phyloP scores from a whole-genome alignment of 92 coral and sea anemone genomes.

The Phymanthus crucifer region DNA sequence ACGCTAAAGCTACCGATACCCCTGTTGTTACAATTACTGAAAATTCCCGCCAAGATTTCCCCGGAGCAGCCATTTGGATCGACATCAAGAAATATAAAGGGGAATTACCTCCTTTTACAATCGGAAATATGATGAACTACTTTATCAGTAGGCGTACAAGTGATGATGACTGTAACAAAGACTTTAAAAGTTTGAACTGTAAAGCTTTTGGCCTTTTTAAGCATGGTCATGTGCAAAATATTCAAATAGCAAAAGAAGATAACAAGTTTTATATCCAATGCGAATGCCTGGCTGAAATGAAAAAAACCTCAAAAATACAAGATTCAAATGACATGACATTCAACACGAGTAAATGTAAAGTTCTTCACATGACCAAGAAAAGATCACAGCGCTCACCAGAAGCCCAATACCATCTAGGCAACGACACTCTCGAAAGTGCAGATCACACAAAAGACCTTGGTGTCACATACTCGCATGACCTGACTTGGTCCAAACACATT shows the following conservation, averaged over 20 bases:
- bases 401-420: no score
- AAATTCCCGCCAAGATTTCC: slow-evolving; percentile 23
- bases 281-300: slow-evolving; percentile 38
- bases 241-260: slow-evolving; percentile 25
- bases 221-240: slow-evolving; percentile 42
- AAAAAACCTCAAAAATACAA: no score
- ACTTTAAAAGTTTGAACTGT: slow-evolving; percentile 21
- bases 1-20: no score
- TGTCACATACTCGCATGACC: no score
- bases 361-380: no score
- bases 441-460: no score
- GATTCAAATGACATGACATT: no score
- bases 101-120: slow-evolving; percentile 16
- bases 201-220: slow-evolving; percentile 34
- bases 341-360: no score
- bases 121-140: neutral
- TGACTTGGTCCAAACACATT: no score
- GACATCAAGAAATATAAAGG: neutral
- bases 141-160: neutral
- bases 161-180: slow-evolving; percentile 20
- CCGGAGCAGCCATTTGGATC: slow-evolving; percentile 20
- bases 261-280: slow-evolving; percentile 16
- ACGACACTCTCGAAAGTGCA: no score
- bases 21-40: no score
- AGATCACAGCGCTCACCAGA: no score